Evolutionary conservation across 2,113 vertebrate genomes (phyloP).

Genomic region (Morone saxatilis): DNA sequence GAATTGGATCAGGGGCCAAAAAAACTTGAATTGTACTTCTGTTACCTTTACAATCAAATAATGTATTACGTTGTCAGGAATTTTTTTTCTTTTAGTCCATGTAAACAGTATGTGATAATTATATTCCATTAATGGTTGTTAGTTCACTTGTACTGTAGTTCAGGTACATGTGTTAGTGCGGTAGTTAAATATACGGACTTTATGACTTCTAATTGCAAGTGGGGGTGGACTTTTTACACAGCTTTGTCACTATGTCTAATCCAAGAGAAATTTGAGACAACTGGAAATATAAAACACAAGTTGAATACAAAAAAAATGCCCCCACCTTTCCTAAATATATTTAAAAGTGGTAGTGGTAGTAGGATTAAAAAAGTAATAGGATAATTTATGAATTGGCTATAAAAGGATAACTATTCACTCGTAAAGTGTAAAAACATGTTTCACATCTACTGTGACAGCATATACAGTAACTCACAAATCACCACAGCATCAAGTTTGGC

Average conservation of each 20-base stretch:
- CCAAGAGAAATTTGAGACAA: background rate
- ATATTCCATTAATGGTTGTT: conserved; percentile 9
- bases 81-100: background rate
- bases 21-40: background rate
- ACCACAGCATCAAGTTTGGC: conserved; percentile 50
- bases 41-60: background rate
- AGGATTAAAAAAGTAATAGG: conserved; percentile 2
- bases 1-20: background rate
- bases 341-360: background rate
- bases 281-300: background rate
- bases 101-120: background rate
- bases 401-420: background rate
- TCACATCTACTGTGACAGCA: conserved; percentile 16
- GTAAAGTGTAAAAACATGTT: conserved; percentile 40
- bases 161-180: conserved; percentile 11
- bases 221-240: background rate
- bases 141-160: background rate
- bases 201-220: conserved; percentile 9
- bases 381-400: background rate
- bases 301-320: too few relatives aligned
- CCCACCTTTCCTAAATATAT: background rate
- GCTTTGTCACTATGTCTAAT: background rate
- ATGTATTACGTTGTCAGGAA: background rate
- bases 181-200: too few relatives aligned
- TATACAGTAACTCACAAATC: conserved; percentile 8